Evolutionary conservation across 2,113 vertebrate genomes (phyloP).

Genomic region (Laticauda laticaudata): DNA sequence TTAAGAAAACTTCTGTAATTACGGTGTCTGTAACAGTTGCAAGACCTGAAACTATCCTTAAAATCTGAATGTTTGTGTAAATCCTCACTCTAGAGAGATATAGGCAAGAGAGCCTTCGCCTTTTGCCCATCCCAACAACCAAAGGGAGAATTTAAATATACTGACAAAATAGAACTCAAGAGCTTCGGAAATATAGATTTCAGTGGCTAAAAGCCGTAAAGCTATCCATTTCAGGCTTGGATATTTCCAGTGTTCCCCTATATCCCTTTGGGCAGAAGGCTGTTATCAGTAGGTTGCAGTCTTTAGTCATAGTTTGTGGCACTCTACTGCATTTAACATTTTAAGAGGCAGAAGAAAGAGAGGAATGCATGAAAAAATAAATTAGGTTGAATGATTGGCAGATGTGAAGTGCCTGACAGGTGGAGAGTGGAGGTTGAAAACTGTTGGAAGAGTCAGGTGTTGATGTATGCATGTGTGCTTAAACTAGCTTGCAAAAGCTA

Average conservation of each 20-base stretch:
- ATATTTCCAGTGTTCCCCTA: not conserved
- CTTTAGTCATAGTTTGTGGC: not conserved
- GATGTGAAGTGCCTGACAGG: not conserved
- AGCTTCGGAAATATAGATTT: not conserved
- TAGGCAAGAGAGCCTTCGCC: not conserved
- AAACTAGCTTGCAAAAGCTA: not conserved
- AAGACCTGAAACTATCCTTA: not conserved
- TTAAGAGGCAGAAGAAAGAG: not conserved
- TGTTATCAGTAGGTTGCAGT: not conserved
- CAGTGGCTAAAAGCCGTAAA: not conserved
- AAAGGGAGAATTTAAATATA: not conserved
- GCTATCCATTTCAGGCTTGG: not conserved
- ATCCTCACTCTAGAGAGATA: not conserved
- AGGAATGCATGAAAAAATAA: not conserved
- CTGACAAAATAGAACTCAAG: not conserved
- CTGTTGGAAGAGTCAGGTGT: not conserved
- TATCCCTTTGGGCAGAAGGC: not conserved
- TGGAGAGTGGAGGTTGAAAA: not conserved
- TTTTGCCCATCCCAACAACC: not conserved
- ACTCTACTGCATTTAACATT: not conserved
- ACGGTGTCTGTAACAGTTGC: not conserved
- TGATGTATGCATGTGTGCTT: not conserved
- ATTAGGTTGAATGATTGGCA: not conserved
- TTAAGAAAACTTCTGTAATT: not conserved
- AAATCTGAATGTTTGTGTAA: not conserved